Evolutionary conservation across 1,140 invertebrate species (phyloP), one percentile per base, ranked within the genome.

Genomic region (Drosophila repletoides): DNA sequence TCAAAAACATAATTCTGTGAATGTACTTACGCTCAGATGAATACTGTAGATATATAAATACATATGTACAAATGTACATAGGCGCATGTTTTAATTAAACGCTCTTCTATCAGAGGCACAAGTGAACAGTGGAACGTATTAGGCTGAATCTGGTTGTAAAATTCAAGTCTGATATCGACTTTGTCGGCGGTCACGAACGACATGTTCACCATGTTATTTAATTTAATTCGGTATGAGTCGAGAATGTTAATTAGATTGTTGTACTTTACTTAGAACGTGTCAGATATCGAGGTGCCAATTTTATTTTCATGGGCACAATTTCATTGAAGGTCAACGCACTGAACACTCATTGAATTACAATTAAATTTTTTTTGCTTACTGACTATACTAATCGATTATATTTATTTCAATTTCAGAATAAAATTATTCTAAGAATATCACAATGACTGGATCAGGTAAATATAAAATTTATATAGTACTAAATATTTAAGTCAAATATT

Each of bases 361-460:
- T 38, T 33, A 36, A 33, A 64, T 26, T 17, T 41, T 58, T 21
- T 56, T 72, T 26, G 31, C 55, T 77, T 53, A 63, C 59, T 34
- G 65, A 65, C 49, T 58, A 43, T 45, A 36, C 59, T 81, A 51
- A 76, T 68, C 51, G 58, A 59, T 65, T 69, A n/a, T 21, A 49
- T 58, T 63, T 65, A 31, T 28, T 68, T 71, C 51, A 41, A 33
- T 31, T 72, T 29, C 26, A 1, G 10, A 73, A 69, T 17, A 75
- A 84, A 81, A 61, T 56, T 61, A 45, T 33, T 68, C 29, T 19
- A 52, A 69, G 40, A 45, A 34, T 7, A 58, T 31, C 43, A 46
- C 17, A 66, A 84, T 84, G 80, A 84, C 80, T 72, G 80, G 80
- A 63, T 84, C 80, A 76, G 80, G 80, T 84, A 68, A 86, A 52